Evolutionary conservation across 2,113 vertebrate species (phyloP).

Genomic region (Carlito syrichta): DNA sequence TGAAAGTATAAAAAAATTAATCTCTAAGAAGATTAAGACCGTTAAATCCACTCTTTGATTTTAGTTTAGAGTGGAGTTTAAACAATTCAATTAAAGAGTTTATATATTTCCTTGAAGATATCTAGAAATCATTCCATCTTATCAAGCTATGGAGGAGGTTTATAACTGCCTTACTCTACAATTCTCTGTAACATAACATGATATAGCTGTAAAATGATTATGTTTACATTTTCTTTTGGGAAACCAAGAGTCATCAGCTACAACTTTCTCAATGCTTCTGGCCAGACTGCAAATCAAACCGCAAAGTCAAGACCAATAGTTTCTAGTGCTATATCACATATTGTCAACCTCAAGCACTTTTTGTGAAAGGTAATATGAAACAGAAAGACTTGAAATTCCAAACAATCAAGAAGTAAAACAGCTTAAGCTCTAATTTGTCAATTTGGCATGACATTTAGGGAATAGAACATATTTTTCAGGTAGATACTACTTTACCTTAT

Average conservation of each 20-base stretch:
- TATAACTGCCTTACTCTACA: neutral
- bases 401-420: neutral
- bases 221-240: neutral
- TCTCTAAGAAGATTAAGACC: neutral
- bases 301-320: neutral
- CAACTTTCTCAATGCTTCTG: neutral
- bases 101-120: neutral
- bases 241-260: neutral
- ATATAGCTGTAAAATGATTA: neutral
- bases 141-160: neutral
- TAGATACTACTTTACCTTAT: neutral
- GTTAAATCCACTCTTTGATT: neutral
- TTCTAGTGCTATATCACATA: neutral
- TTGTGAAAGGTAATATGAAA: constrained; percentile 13
- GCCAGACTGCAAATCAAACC: neutral
- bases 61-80: neutral
- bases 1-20: neutral
- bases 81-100: neutral
- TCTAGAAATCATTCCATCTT: neutral
- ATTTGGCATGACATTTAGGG: neutral
- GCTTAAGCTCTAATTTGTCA: neutral
- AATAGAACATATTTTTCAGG: neutral
- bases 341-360: neutral
- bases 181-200: neutral
- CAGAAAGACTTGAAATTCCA: neutral